A percentile compares a stretch with the other conserved stretches of the same genome.
Conservation (phyloP, 2,797 vertebrate species). For the Manis pentadactyla region DNA sequence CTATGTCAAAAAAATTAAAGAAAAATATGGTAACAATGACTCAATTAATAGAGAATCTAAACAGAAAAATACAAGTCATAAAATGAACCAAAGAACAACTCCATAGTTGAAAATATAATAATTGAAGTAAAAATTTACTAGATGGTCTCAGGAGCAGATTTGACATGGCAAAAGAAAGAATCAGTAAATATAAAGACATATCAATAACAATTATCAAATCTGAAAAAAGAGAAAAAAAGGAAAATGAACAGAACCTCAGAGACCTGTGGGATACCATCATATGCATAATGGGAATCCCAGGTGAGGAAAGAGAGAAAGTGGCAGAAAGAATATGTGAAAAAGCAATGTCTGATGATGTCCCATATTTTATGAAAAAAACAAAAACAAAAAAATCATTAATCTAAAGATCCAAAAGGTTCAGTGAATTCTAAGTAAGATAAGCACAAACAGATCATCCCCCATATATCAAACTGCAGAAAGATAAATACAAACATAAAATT, state of each 20-base stretch:
- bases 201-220: not conserved
- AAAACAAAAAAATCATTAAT: not conserved
- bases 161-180: not conserved
- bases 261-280: not conserved
- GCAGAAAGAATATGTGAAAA: not conserved
- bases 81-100: not conserved
- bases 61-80: not conserved
- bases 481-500: not conserved
- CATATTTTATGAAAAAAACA: not conserved
- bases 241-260: not conserved
- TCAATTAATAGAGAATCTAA: not conserved
- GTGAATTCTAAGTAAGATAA: not conserved
- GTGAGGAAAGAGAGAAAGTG: not conserved
- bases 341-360: not conserved
- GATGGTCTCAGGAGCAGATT: not conserved
- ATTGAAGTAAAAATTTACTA: not conserved
- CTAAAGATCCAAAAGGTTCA: not conserved
- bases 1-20: slow-evolving; percentile 44
- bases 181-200: not conserved
- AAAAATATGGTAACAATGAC: slow-evolving; percentile 40
- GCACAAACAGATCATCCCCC: not conserved
- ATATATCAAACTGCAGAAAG: not conserved
- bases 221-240: not conserved
- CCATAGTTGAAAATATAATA: not conserved
- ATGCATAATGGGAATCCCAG: not conserved